Evolutionary conservation across 2,888 invertebrate genomes (phyloP), one percentile per base, ranked within the genome.

Genomic region (Chaetoderma sp.): DNA sequence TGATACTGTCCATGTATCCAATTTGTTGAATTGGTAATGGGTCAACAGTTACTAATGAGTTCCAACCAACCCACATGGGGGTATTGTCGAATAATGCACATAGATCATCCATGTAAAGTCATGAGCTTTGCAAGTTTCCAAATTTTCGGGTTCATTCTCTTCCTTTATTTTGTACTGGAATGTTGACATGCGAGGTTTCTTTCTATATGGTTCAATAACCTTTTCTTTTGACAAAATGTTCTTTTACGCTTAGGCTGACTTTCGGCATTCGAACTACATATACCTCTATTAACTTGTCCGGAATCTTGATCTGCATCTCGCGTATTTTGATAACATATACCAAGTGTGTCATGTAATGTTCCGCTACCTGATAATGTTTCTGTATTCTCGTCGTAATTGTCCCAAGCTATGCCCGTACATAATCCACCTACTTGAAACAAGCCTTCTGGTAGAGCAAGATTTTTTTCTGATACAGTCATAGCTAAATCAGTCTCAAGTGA

Each of bases 61-160:
- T 72, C 57, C 55, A 72, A 13, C 72, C 72, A n/a, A 60, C 57
- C 72, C 68, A 72, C 63, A 70, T n/a, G n/a, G n/a, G n/a, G n/a
- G n/a, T n/a, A n/a, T n/a, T n/a, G n/a, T n/a, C n/a, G n/a, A n/a
- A n/a, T n/a, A n/a, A n/a, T n/a, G n/a, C n/a, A n/a, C n/a, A n/a
- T n/a, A n/a, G n/a, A n/a, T n/a, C n/a, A n/a, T n/a, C n/a, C n/a
- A n/a, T n/a, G n/a, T n/a, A n/a, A n/a, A n/a, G n/a, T n/a, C n/a
- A n/a, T n/a, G n/a, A n/a, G n/a, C n/a, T n/a, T n/a, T n/a, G n/a
- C n/a, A n/a, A n/a, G n/a, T n/a, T n/a, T n/a, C n/a, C n/a, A n/a
- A n/a, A n/a, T n/a, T n/a, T n/a, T n/a, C n/a, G n/a, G n/a, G n/a
- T n/a, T n/a, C n/a, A n/a, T n/a, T n/a, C n/a, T n/a, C n/a, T n/a